Conservation (phyloP, 2,797 vertebrate species). For the Sphenodon punctatus region DNA sequence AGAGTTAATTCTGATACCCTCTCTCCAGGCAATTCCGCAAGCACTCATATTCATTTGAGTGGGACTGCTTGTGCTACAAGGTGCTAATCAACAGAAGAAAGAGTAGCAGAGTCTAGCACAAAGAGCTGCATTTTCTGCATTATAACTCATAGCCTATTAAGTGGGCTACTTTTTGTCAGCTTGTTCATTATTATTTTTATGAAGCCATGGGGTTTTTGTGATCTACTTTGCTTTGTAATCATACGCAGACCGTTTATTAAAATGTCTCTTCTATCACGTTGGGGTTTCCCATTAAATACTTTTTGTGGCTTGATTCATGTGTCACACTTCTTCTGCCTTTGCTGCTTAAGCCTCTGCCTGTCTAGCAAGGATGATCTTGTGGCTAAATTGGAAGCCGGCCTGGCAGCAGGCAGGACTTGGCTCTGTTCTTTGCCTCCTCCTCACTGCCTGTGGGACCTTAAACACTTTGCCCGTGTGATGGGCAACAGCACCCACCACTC, state of each 20-base stretch:
- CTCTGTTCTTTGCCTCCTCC: background rate
- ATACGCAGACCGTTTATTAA: background rate
- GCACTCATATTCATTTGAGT: background rate
- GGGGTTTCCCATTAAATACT: background rate
- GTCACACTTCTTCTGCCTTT: background rate
- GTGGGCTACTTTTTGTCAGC: background rate
- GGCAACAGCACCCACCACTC: too few relatives aligned
- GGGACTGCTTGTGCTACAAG: too few relatives aligned
- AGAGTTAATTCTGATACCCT: background rate
- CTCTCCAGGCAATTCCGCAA: background rate
- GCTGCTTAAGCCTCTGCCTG: background rate
- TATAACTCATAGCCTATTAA: background rate
- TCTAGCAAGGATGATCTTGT: background rate
- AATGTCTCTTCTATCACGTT: background rate
- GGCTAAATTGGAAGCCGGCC: background rate
- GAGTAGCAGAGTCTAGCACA: background rate
- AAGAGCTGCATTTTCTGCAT: background rate
- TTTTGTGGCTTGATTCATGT: background rate
- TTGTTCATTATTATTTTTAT: background rate
- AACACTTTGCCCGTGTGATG: too few relatives aligned
- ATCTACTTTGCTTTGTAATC: background rate
- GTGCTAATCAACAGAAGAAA: background rate
- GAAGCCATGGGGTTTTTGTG: background rate
- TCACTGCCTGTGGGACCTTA: background rate
- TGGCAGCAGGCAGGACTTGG: background rate